Evolutionary conservation across 2,113 vertebrate species (phyloP).

Genomic region (Puma concolor): DNA sequence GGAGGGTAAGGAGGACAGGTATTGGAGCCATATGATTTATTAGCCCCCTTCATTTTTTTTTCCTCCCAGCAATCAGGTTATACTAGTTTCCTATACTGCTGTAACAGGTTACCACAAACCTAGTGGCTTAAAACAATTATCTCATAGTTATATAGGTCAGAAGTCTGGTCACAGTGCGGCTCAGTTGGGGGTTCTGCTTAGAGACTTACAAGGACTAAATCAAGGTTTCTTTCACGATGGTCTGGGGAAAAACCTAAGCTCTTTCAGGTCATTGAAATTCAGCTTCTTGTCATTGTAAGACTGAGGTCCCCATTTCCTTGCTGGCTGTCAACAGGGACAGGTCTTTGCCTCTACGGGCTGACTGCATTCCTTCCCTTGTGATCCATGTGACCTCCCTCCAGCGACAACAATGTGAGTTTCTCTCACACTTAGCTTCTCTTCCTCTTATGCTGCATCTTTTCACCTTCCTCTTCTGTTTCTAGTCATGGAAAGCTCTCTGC

Average conservation of each 20-base stretch:
- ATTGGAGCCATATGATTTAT: neutral
- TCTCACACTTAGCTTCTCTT: neutral
- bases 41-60: neutral
- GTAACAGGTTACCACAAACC: neutral
- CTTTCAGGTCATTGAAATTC: neutral
- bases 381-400: neutral
- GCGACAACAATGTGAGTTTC: neutral
- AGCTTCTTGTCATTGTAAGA: neutral
- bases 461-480: neutral
- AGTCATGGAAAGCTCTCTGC: neutral
- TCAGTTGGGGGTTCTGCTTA: neutral
- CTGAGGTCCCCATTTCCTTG: neutral
- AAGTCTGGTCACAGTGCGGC: neutral
- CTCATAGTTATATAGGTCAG: neutral
- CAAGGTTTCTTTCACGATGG: neutral
- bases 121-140: neutral
- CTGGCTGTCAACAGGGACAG: neutral
- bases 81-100: neutral
- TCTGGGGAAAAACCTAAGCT: neutral
- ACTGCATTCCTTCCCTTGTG: neutral
- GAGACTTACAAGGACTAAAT: neutral
- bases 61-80: neutral
- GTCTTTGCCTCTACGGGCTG: neutral
- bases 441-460: neutral
- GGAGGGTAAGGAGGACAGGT: neutral